Evolutionary conservation across 1,140 invertebrate species (phyloP), one percentile per base, ranked within the genome.

Genomic region (Sycobia sp.): DNA sequence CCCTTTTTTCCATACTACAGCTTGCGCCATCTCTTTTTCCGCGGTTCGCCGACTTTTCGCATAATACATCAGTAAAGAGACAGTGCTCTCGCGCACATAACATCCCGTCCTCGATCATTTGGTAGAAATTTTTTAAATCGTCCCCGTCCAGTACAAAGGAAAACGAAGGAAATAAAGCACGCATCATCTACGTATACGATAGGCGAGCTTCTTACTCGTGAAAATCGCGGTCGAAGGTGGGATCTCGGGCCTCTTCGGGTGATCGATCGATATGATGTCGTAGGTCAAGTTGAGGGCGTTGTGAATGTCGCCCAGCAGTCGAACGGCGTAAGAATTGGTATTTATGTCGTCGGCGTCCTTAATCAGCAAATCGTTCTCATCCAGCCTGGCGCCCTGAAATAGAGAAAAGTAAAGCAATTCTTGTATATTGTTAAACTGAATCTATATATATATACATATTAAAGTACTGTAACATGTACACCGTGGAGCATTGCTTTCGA

Each of bases 161-260:
- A n/a, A n/a, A n/a, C n/a, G n/a, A n/a, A n/a, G n/a, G n/a, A n/a
- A n/a, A n/a, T n/a, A n/a, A n/a, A n/a, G n/a, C n/a, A n/a, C n/a
- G n/a, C n/a, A n/a, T n/a, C n/a, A n/a, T n/a, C n/a, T n/a, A n/a
- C n/a, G n/a, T n/a, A n/a, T n/a, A n/a, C n/a, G n/a, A n/a, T n/a
- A n/a, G n/a, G n/a, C n/a, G n/a, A n/a, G n/a, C n/a, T n/a, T n/a
- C 76, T 73, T 8, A 82, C 80, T 70, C 1, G 73, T 68, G 29
- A 73, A 64, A 66, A 82, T 74, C 0, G 67, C 76, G 3, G 79
- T 80, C 0, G 71, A 78, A 2, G 71, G 64, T 2, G 71, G 71
- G 16, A 67, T 41, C 46, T 73, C 50, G 13, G 71, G 66, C 8
- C 47, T 46, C 7, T 53, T 57, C 0, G 68, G 54, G 53, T 67